These are phyloP conservation scores for Drosophila pectinifera DNA, from an alignment of 1,140 invertebrate genomes.

Conservation along the genomic window DNA sequence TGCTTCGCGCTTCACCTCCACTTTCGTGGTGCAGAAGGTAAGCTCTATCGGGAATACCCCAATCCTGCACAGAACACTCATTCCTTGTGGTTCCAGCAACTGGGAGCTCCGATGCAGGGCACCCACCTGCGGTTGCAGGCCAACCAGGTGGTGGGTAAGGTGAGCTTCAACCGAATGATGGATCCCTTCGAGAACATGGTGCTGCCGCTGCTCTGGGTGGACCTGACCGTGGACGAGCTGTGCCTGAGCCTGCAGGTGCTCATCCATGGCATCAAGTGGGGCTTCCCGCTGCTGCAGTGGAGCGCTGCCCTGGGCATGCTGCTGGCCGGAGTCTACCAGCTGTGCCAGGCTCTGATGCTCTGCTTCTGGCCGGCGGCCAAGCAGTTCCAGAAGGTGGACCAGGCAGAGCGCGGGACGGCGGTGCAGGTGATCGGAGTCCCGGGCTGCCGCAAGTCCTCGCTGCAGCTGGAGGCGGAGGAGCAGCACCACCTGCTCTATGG, in stretches of 20 bases:
- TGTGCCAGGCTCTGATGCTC: slow-evolving; percentile 79
- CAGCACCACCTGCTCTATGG: slow-evolving; percentile 45
- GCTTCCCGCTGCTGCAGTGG: slow-evolving; percentile 79
- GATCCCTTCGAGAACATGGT: slow-evolving; percentile 87
- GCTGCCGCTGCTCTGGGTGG: slow-evolving; percentile 89
- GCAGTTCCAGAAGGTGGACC: slow-evolving; percentile 47
- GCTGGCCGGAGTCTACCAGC: slow-evolving; percentile 79
- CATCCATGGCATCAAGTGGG: slow-evolving; percentile 70
- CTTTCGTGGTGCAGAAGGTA: slow-evolving; percentile 86
- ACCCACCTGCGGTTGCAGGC: slow-evolving; percentile 88
- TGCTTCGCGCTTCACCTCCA: slow-evolving; percentile 85
- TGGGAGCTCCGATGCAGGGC: slow-evolving; percentile 87
- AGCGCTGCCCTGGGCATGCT: slow-evolving; percentile 79
- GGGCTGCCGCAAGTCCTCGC: slow-evolving; percentile 34
- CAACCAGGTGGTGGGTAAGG: slow-evolving; percentile 88
- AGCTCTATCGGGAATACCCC: slow-evolving; percentile 28
- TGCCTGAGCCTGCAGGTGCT: slow-evolving; percentile 68
- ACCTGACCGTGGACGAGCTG: slow-evolving; percentile 85
- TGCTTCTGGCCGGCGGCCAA: slow-evolving; percentile 60
- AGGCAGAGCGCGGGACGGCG: slow-evolving; percentile 26
- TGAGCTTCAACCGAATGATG: slow-evolving; percentile 86
- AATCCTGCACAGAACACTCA: not conserved
- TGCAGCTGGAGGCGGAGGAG: slow-evolving; percentile 43
- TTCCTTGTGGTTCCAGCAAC: slow-evolving; percentile 79
- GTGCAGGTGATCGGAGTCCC: slow-evolving; percentile 9